Percentiles rank a stretch among this genome's conserved stretches.
phyloP scores from a whole-genome alignment of 2,888 invertebrate species.

The Margaritifera margaritifera region DNA sequence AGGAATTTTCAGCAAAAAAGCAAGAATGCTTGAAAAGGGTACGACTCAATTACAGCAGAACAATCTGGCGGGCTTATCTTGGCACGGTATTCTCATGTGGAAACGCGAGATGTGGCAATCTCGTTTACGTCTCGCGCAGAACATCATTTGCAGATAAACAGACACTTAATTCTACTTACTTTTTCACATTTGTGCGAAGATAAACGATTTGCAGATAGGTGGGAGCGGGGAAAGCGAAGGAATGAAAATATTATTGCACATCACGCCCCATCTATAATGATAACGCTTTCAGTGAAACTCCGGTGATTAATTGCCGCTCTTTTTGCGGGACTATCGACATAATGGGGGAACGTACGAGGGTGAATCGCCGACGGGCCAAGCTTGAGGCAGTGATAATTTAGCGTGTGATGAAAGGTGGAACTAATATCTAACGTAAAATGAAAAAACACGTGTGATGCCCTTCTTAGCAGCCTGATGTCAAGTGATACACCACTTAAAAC shows the following conservation, averaged over 20 bases:
- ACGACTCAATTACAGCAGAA: slow-evolving; percentile 34
- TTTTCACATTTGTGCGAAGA: neutral
- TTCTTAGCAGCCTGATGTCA: neutral
- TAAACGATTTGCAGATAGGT: slow-evolving; percentile 23
- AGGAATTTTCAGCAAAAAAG: slow-evolving; percentile 17
- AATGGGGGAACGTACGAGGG: slow-evolving; percentile 14
- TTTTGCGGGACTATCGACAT: slow-evolving; percentile 23
- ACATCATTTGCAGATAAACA: neutral
- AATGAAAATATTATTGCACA: slow-evolving; percentile 37
- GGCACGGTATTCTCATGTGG: slow-evolving; percentile 13
- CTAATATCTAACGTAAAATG: slow-evolving; percentile 31
- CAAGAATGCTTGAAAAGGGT: slow-evolving; percentile 19
- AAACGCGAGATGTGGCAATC: no score
- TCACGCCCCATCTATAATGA: slow-evolving; percentile 15
- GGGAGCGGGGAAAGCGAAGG: slow-evolving; percentile 13
- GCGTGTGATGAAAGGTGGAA: slow-evolving; percentile 31
- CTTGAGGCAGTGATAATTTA: slow-evolving; percentile 25
- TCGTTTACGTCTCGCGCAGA: slow-evolving; percentile 1
- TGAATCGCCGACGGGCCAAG: slow-evolving; percentile 17
- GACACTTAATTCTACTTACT: slow-evolving; percentile 3
- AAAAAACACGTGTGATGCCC: slow-evolving; percentile 27
- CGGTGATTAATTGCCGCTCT: slow-evolving; percentile 26
- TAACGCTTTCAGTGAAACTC: slow-evolving; percentile 18
- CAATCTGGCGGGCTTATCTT: slow-evolving; percentile 21
- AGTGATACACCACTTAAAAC: no score